phyloP scores from a whole-genome alignment of 2,113 vertebrate genomes.

The Plectropomus leopardus region DNA sequence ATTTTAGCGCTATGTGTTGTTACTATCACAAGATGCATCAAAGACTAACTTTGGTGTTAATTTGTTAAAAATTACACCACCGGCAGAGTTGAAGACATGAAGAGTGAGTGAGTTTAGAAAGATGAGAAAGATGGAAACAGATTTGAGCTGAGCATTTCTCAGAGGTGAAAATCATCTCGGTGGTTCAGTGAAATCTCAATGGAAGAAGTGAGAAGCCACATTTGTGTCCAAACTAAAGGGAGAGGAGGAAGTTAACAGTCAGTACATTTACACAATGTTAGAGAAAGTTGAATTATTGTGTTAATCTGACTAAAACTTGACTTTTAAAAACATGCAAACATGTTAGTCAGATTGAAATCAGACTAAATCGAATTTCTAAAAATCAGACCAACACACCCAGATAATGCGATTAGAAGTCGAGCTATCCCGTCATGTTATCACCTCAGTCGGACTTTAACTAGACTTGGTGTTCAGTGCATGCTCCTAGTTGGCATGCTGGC shows the following conservation, averaged over 20 bases:
- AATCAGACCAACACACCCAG: too few relatives aligned
- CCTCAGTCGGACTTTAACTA: too few relatives aligned
- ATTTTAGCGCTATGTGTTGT: neutral
- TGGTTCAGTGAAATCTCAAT: neutral
- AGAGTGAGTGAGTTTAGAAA: neutral
- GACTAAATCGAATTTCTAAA: too few relatives aligned
- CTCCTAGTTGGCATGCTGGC: too few relatives aligned
- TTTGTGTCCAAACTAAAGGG: neutral
- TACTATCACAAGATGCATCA: neutral
- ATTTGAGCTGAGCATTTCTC: neutral
- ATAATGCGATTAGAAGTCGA: too few relatives aligned
- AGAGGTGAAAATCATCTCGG: neutral
- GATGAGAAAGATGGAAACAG: neutral
- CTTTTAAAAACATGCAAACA: too few relatives aligned
- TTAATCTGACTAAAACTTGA: too few relatives aligned
- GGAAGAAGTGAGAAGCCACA: neutral
- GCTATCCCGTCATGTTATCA: too few relatives aligned
- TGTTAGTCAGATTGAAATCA: too few relatives aligned
- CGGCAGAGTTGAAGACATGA: neutral
- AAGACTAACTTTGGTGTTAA: neutral
- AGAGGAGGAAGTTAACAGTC: neutral
- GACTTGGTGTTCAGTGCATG: too few relatives aligned
- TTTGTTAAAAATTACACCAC: conserved; percentile 18
- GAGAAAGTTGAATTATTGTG: too few relatives aligned
- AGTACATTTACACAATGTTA: too few relatives aligned